These are phyloP conservation scores for Lasioglossum zephyrum DNA, from an alignment of 2,888 invertebrate genomes.

Conservation along the genomic window DNA sequence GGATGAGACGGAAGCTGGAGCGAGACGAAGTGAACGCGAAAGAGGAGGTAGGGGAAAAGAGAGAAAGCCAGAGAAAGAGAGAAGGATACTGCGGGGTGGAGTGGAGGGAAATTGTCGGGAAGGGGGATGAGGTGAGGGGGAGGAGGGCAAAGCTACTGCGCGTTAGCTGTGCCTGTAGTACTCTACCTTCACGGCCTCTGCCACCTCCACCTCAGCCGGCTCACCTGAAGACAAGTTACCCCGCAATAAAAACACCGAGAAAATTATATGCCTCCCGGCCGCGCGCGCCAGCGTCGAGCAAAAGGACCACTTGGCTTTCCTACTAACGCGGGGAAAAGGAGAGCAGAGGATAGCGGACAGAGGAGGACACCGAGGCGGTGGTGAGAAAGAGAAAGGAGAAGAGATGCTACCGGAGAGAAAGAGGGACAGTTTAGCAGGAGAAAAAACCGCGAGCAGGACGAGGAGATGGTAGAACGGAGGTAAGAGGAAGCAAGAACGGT, in stretches of 20 bases:
- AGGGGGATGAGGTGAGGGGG: slow-evolving; percentile 45
- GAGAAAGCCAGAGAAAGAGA: slow-evolving; percentile 52
- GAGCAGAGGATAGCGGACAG: slow-evolving; percentile 66
- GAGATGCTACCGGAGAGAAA: slow-evolving; percentile 33
- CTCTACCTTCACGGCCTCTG: slow-evolving; percentile 78
- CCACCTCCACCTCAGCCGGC: slow-evolving; percentile 81
- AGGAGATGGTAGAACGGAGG: slow-evolving; percentile 24
- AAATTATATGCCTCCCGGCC: slow-evolving; percentile 83
- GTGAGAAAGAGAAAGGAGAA: slow-evolving; percentile 13
- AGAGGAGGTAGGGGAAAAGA: slow-evolving; percentile 23
- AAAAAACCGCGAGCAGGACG: slow-evolving; percentile 59
- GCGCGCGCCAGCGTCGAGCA: slow-evolving; percentile 76
- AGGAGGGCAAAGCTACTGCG: slow-evolving; percentile 80
- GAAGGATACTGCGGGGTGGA: slow-evolving; percentile 17
- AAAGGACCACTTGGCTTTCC: slow-evolving; percentile 81
- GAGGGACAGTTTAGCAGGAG: slow-evolving; percentile 42
- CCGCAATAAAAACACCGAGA: slow-evolving; percentile 84
- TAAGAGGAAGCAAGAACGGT: slow-evolving; percentile 21
- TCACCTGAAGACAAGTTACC: slow-evolving; percentile 84
- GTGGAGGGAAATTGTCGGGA: slow-evolving; percentile 22
- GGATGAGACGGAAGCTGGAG: slow-evolving; percentile 8
- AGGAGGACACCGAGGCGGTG: slow-evolving; percentile 24
- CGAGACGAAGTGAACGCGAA: slow-evolving; percentile 18
- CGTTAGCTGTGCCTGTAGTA: slow-evolving; percentile 83
- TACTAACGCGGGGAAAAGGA: slow-evolving; percentile 74